Evolutionary conservation across 2,888 invertebrate species (phyloP).

Genomic region (Chrysomela aeneicollis): DNA sequence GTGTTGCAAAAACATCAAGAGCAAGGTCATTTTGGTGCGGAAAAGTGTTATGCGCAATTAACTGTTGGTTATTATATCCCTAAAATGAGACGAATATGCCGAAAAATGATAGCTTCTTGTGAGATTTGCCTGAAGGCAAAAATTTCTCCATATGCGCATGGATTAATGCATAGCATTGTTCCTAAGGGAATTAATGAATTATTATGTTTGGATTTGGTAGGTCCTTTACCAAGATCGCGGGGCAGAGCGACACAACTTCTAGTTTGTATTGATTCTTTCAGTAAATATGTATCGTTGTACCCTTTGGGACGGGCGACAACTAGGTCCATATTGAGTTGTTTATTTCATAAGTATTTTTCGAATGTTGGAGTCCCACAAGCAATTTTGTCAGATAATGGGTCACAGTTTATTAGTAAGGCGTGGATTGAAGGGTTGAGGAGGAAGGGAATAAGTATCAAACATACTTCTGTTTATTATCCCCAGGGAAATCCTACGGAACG

Average conservation of each 20-base stretch:
- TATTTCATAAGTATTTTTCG: slow-evolving; percentile 11
- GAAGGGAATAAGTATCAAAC: neutral
- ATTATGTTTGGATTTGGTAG: slow-evolving; percentile 6
- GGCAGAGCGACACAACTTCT: slow-evolving; percentile 6
- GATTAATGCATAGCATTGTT: slow-evolving; percentile 4
- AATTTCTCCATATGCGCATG: neutral
- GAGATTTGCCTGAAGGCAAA: slow-evolving; percentile 7
- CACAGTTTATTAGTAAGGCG: slow-evolving; percentile 4
- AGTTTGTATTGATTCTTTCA: slow-evolving; percentile 6
- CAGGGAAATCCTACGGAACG: slow-evolving; percentile 28
- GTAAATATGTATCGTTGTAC: slow-evolving; percentile 10
- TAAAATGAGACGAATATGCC: neutral
- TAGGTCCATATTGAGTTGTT: slow-evolving; percentile 16
- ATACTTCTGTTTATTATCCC: slow-evolving; percentile 26
- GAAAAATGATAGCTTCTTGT: neutral
- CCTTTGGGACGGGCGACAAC: slow-evolving; percentile 13
- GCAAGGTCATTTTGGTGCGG: slow-evolving; percentile 11
- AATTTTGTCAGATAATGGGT: slow-evolving; percentile 18
- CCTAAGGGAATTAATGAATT: neutral
- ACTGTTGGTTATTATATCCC: neutral
- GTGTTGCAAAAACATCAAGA: slow-evolving; percentile 5
- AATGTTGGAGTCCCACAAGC: neutral
- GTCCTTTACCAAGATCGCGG: slow-evolving; percentile 7
- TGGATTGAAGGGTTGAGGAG: neutral
- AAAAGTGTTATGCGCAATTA: slow-evolving; percentile 6